Evolutionary conservation across 2,888 invertebrate species (phyloP), one percentile per base, ranked within the genome.

Genomic region (Hypolimnas misippus): DNA sequence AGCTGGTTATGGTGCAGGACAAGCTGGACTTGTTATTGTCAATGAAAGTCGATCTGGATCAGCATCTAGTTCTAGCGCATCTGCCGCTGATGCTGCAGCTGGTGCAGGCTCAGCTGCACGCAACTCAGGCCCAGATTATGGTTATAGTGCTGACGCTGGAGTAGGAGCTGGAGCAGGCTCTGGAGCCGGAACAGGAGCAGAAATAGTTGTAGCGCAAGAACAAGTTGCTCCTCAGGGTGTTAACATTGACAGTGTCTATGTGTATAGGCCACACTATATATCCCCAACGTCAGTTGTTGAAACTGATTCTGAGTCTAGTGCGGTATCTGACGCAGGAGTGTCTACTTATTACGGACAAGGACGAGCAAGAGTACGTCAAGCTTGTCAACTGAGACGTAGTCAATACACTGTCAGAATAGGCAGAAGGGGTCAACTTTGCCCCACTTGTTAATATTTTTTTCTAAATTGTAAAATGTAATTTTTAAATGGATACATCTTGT

Each of bases 401-500:
- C 81, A 85, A 63, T 76, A 87, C 25, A 68, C 77, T 33, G 83
- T 89, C 6, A 86, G 82, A 72, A 75, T 78, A 51, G 80, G 82
- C 54, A 76, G 75, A 54, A 77, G 76, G 57, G 79, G 81, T 57
- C 72, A 69, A 29, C 79, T 78, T 50, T 89, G 87, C 65, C 63
- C 68, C 16, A 78, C 76, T 44, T 90, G 89, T 71, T 88, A 81
- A 73, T 60, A 69, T 52, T n/a, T 5, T 17, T 54, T 29, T 12
- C 21, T 31, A 52, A 19, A 35, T 40, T 50, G n/a, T n/a, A n/a
- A n/a, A n/a, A n/a, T n/a, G n/a, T 42, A 33, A n/a, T 56, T 68
- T 65, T 66, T 60, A 44, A 52, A 57, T 76, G 82, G 82, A 84
- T 86, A 84, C 86, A 86, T 87, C 81, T 83, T 84, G 33, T 46